Evolutionary conservation across 2,113 vertebrate genomes (phyloP).

Genomic region (Lycaon pictus): DNA sequence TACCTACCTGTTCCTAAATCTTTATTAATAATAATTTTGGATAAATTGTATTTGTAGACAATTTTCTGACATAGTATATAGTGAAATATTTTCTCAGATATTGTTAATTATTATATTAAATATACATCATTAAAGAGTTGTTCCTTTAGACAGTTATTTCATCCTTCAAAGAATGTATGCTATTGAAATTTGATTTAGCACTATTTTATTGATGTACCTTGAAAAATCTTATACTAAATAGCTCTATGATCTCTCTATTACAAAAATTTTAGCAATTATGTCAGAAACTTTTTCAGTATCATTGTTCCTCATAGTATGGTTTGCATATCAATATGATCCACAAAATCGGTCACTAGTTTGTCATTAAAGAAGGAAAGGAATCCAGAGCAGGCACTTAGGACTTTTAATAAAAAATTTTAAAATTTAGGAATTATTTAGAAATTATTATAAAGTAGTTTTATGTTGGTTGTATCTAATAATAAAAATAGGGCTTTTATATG

Average conservation of each 20-base stretch:
- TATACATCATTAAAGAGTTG: not conserved
- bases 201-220: not conserved
- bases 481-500: not conserved
- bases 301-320: not conserved
- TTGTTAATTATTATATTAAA: not conserved
- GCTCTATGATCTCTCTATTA: not conserved
- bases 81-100: not conserved
- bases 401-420: not conserved
- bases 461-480: not conserved
- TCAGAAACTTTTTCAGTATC: not conserved
- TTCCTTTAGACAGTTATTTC: not conserved
- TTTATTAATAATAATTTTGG: not conserved
- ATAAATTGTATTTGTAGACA: not conserved
- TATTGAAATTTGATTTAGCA: not conserved
- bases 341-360: not conserved
- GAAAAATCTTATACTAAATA: not conserved
- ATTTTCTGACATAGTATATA: not conserved
- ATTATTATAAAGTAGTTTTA: not conserved
- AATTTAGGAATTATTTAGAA: not conserved
- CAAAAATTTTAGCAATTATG: not conserved
- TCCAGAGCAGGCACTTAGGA: not conserved
- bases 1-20: not conserved
- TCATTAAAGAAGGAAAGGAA: not conserved
- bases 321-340: not conserved
- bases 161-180: not conserved